Percentiles rank a stretch among this genome's conserved stretches.
Conservation (phyloP, 2,113 vertebrate species). For the Pipa parva region DNA sequence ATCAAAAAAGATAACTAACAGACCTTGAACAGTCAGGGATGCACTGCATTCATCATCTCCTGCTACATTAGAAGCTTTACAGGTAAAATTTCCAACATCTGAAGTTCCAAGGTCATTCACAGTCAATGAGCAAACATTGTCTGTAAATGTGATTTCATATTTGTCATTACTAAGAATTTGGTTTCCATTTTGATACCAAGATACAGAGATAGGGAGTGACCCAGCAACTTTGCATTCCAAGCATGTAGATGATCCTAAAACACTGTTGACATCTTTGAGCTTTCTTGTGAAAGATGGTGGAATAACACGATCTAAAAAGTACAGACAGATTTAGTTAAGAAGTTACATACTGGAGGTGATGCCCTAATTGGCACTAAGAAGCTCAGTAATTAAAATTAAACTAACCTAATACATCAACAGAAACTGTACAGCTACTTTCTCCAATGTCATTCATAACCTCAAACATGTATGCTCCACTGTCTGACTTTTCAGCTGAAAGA, state of each 20-base stretch:
- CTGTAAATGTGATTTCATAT: slow-evolving; percentile 77
- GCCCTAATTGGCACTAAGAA: neutral
- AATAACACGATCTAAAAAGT: slow-evolving; percentile 79
- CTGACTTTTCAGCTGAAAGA: slow-evolving; percentile 77
- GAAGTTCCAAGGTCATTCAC: slow-evolving; percentile 74
- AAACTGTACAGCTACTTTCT: slow-evolving; percentile 86
- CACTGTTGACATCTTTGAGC: slow-evolving; percentile 73
- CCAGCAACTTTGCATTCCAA: slow-evolving; percentile 92
- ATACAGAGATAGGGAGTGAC: slow-evolving; percentile 81
- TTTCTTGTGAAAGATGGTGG: slow-evolving; percentile 88
- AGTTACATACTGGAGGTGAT: slow-evolving; percentile 1
- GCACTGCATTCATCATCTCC: slow-evolving; percentile 83
- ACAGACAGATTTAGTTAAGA: slow-evolving; percentile 44
- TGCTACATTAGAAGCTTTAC: slow-evolving; percentile 81
- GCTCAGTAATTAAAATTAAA: slow-evolving; percentile 29
- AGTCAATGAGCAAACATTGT: slow-evolving; percentile 83
- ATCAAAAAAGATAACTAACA: slow-evolving; percentile 55
- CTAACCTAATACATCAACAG: slow-evolving; percentile 89
- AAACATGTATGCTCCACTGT: slow-evolving; percentile 84
- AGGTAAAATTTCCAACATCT: slow-evolving; percentile 81
- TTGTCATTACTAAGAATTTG: slow-evolving; percentile 83
- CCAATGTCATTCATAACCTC: slow-evolving; percentile 93
- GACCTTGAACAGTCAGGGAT: slow-evolving; percentile 85
- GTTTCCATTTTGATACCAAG: slow-evolving; percentile 84
- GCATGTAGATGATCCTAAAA: slow-evolving; percentile 69